These are phyloP conservation scores for Vandiemenella viatica DNA, from an alignment of 2,888 invertebrate genomes.

Conservation along the genomic window DNA sequence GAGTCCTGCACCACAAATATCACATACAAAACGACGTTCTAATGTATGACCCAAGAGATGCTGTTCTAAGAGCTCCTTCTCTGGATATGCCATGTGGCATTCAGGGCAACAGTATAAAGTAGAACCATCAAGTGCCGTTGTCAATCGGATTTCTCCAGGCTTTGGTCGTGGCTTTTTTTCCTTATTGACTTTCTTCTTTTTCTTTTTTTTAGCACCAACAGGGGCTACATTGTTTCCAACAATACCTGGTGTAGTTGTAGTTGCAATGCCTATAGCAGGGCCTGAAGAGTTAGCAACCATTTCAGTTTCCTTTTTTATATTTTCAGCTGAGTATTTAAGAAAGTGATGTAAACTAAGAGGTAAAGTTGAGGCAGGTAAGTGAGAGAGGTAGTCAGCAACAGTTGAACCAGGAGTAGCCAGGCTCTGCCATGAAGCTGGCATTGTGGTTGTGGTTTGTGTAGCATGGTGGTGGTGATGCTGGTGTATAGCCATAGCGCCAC, in stretches of 20 bases:
- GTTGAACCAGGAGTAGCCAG: conserved; percentile 57
- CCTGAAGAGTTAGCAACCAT: conserved; percentile 24
- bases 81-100: conserved; percentile 81
- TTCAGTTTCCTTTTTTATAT: conserved; percentile 54
- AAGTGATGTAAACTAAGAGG: conserved; percentile 71
- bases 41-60: conserved; percentile 76
- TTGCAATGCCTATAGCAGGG: conserved; percentile 16
- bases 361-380: conserved; percentile 54
- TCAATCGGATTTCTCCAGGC: conserved; percentile 64
- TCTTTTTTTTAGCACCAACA: conserved; percentile 47
- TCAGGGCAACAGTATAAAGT: conserved; percentile 76
- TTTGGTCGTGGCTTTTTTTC: conserved; percentile 72
- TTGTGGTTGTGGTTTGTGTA: conserved; percentile 21
- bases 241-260: conserved; percentile 27
- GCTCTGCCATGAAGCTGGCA: conserved; percentile 55
- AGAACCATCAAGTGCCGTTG: conserved; percentile 50
- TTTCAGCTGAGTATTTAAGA: conserved; percentile 61
- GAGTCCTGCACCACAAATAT: conserved; percentile 75
- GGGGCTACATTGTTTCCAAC: conserved; percentile 24
- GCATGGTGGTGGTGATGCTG: conserved; percentile 14
- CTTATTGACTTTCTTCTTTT: conserved; percentile 59
- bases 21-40: conserved; percentile 72
- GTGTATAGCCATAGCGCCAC: conserved; percentile 14
- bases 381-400: conserved; percentile 72
- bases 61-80: conserved; percentile 67